These are phyloP conservation scores for Rhamnusium bicolor DNA, from an alignment of 2,888 invertebrate species.

Conservation along the genomic window DNA sequence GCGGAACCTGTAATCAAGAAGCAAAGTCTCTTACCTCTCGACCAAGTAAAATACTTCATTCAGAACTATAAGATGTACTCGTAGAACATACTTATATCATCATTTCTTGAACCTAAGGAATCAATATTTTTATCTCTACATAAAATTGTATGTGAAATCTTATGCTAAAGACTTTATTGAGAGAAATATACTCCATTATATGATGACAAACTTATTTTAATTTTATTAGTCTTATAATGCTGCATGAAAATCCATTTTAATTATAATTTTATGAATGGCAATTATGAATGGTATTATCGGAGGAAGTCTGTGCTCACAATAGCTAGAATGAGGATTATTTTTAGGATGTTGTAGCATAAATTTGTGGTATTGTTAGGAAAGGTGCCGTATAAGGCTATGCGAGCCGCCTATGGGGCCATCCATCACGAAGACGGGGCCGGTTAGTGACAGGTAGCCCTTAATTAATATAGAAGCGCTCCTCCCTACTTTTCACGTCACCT, in stretches of 20 bases:
- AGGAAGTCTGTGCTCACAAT: slow-evolving; percentile 8
- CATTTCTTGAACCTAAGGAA: no score
- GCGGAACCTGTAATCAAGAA: no score
- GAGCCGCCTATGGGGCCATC: slow-evolving; percentile 67
- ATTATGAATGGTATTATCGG: slow-evolving; percentile 21
- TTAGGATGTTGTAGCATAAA: slow-evolving; percentile 23
- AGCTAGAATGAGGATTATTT: slow-evolving; percentile 20
- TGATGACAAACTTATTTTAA: neutral
- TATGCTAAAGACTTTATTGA: neutral
- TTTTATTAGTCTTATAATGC: neutral
- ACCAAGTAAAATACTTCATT: no score
- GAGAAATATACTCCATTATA: neutral
- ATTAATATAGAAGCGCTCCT: slow-evolving; percentile 70
- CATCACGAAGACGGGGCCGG: slow-evolving; percentile 67
- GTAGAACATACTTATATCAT: no score
- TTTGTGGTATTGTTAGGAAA: slow-evolving; percentile 26
- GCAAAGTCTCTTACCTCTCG: no score
- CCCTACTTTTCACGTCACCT: slow-evolving; percentile 69
- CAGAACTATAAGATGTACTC: no score
- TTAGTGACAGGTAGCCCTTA: slow-evolving; percentile 70
- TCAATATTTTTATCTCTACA: no score
- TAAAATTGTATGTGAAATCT: neutral
- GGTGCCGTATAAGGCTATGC: slow-evolving; percentile 36
- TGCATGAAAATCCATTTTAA: slow-evolving; percentile 13
- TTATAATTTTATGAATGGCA: slow-evolving; percentile 13